Evolutionary conservation across 2,113 vertebrate species (phyloP), one percentile per base, ranked within the genome.

Genomic region (Oncorhynchus gorbuscha): DNA sequence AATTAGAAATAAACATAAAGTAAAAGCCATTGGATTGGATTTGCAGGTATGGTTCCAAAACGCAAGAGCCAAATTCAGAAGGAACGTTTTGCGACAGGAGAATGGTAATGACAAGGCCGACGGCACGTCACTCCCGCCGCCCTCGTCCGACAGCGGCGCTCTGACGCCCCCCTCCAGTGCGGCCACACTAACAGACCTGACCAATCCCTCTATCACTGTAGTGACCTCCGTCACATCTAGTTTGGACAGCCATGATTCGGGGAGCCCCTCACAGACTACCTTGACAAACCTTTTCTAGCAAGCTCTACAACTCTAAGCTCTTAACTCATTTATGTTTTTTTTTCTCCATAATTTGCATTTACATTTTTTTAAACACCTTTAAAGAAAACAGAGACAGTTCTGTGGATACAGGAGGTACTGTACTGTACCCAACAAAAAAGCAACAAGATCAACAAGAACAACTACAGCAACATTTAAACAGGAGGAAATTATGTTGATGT

Each of bases 31-130:
- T 98, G 97, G 98, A 55, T 55, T 55, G 51, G 96, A 96, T 99
- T 99, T 99, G 96, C 98, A 99, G 98, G 98, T 99, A 96, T 99
- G 98, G 98, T 99, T 99, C 96, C 98, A 99, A 99, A 99, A 99
- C 95, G 98, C 98, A 91, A 94, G 98, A 95, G 98, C 98, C 96
- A 99, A 99, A 99, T 99, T 99, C 98, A 97, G 98, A 97, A 97
- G 98, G 96, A 99, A 99, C 95, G 96, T 99, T 97, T 98, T 99
- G 96, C 98, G 98, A 94, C 98, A 99, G 96, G 98, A 99, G 96
- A 99, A 96, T 93, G 98, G 95, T 95, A 96, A 96, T 94, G 98
- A 99, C 96, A 99, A 99, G 94, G 96, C 96, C 92, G 98, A 99
- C 82, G 97, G 98, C 95, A 93, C 96, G 91, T 96, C 97, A 92